A percentile compares a stretch with the other conserved stretches of the same genome.
Evolutionary conservation across 1,140 invertebrate species (phyloP).

Genomic region (Heliconius himera): DNA sequence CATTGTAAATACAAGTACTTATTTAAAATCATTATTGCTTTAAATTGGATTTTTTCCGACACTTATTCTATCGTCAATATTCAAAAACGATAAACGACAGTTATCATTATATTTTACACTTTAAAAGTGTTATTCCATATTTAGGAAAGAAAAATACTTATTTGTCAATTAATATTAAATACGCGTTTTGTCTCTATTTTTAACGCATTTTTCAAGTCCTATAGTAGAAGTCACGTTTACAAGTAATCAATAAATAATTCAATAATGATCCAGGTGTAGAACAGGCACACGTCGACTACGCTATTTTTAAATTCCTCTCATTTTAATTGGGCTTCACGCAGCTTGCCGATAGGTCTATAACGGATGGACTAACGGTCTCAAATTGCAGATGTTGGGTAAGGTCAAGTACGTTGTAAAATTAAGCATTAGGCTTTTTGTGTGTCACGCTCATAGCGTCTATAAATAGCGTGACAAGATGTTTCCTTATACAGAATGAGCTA

Average conservation of each 20-base stretch:
- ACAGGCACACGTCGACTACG: neutral
- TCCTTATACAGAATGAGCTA: neutral
- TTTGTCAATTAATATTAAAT: no score
- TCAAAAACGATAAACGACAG: no score
- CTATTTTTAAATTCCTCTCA: neutral
- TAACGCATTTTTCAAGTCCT: neutral
- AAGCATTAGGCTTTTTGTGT: constrained; percentile 14
- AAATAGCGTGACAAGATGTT: constrained; percentile 1
- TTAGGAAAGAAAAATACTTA: no score
- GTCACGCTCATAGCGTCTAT: neutral
- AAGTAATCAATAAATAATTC: neutral
- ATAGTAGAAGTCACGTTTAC: neutral
- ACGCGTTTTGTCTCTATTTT: neutral
- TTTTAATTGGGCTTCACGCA: neutral
- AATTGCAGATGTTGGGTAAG: constrained; percentile 26
- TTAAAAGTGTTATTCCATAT: no score
- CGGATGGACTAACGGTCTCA: neutral
- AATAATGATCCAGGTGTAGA: neutral
- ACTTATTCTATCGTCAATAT: no score
- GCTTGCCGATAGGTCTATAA: neutral
- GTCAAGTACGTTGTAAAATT: constrained; percentile 25
- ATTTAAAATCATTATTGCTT: no score
- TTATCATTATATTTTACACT: no score
- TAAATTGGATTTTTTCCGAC: no score
- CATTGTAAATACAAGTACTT: no score